Conservation (phyloP, 2,888 invertebrate genomes). For the Sialis fuliginosa region DNA sequence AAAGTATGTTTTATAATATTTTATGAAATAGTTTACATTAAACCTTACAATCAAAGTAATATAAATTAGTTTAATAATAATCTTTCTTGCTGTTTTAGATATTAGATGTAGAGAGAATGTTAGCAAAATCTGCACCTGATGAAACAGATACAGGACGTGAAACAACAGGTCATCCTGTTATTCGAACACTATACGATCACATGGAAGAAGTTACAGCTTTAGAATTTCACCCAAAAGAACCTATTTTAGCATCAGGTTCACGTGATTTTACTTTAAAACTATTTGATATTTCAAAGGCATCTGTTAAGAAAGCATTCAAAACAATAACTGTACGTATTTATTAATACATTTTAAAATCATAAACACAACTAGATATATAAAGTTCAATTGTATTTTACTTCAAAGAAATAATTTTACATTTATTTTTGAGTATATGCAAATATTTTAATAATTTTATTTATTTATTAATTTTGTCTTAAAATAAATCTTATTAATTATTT, state of each 20-base stretch:
- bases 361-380: too few species aligned
- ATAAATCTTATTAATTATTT: too few species aligned
- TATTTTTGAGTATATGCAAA: neutral
- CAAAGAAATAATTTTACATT: too few species aligned
- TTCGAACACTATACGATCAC: slow-evolving; percentile 93
- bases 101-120: slow-evolving; percentile 95
- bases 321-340: slow-evolving; percentile 58
- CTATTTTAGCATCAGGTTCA: slow-evolving; percentile 88
- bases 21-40: neutral
- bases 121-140: slow-evolving; percentile 92
- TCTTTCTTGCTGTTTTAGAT: slow-evolving; percentile 34
- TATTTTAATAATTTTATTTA: neutral
- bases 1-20: slow-evolving; percentile 37
- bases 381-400: too few species aligned
- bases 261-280: slow-evolving; percentile 87
- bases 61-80: slow-evolving; percentile 1
- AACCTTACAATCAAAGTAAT: neutral
- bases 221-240: slow-evolving; percentile 92
- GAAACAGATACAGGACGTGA: slow-evolving; percentile 67
- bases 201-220: slow-evolving; percentile 92
- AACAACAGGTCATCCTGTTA: slow-evolving; percentile 93
- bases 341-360: too few species aligned
- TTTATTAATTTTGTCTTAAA: neutral
- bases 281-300: slow-evolving; percentile 96
- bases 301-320: slow-evolving; percentile 93